These are phyloP conservation scores for Phacellophora camtschatica DNA, from an alignment of 30 jellyfish, hydroid and myxozoan genomes.

Conservation along the genomic window DNA sequence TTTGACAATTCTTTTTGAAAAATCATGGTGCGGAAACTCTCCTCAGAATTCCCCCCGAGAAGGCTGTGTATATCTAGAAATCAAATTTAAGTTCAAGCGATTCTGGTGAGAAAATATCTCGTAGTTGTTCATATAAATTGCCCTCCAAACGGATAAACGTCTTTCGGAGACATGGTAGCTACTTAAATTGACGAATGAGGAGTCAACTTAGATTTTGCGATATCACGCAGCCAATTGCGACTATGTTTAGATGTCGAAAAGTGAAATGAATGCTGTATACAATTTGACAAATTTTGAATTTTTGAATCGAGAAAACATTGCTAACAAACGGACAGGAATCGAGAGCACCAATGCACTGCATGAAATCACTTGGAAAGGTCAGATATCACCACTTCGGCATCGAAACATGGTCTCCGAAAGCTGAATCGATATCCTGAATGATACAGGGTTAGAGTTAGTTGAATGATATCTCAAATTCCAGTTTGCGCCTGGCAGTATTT, in stretches of 20 bases:
- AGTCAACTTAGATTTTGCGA: not conserved
- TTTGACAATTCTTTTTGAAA: not conserved
- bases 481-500: not conserved
- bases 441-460: too few species aligned
- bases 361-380: not conserved
- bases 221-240: not conserved
- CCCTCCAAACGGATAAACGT: not conserved
- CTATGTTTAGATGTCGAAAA: too few species aligned
- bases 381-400: not conserved
- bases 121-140: not conserved
- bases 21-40: too few species aligned
- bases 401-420: too few species aligned
- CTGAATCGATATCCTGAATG: too few species aligned
- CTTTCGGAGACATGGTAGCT: not conserved
- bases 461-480: not conserved
- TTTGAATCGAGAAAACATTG: not conserved
- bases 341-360: not conserved
- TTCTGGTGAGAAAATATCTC: not conserved
- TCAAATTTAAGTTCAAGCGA: not conserved
- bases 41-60: not conserved
- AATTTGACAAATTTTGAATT: not conserved
- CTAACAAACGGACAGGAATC: not conserved
- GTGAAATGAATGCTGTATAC: not conserved
- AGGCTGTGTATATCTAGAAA: not conserved
- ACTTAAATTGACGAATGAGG: too few species aligned